Evolutionary conservation across 2,113 vertebrate genomes (phyloP), one percentile per base, ranked within the genome.

Genomic region (Eurypyga helias): DNA sequence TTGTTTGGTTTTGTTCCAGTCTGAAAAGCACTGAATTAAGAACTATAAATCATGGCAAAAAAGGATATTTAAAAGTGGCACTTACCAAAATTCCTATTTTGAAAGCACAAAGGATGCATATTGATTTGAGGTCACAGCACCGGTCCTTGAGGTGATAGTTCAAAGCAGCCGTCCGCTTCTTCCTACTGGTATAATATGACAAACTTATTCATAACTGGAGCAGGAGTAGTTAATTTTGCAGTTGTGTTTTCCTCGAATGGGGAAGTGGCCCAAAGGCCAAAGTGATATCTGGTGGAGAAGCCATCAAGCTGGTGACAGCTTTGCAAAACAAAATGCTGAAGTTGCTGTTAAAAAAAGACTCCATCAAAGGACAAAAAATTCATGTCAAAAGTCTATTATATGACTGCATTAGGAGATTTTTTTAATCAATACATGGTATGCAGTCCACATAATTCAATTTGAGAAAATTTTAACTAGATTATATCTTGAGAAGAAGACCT

Each of bases 361-460:
- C 45, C 45, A 45, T 45, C 45, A 41, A 41, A 41, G 41, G 41
- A 41, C 41, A 41, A 41, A 41, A 72, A 43, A 49, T 19, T 16
- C 3, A 20, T n/a, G 49, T 83, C 65, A 80, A 55, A 31, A 88
- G 31, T 49, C 55, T 58, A 86, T 43, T 66, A 54, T 66, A 71
- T 60, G 78, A 92, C 61, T 72, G 60, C 25, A 87, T 89, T 87
- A 94, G 51, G 38, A 76, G 70, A 57, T 43, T 65, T 85, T 87
- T 83, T 46, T 29, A 25, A 94, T 95, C 89, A 88, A 94, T 95
- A 83, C 17, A 11, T 55, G 10, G 33, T 91, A 81, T 86, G 65
- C 45, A 49, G 41, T 26, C 60, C 20, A 81, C 46, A 83, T 96
- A 95, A 93, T 91, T 94, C 34, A 89, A 90, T 96, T 87, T 91